Evolutionary conservation across 1,140 invertebrate genomes (phyloP), one percentile per base, ranked within the genome.

Genomic region (Eciton burchellii): DNA sequence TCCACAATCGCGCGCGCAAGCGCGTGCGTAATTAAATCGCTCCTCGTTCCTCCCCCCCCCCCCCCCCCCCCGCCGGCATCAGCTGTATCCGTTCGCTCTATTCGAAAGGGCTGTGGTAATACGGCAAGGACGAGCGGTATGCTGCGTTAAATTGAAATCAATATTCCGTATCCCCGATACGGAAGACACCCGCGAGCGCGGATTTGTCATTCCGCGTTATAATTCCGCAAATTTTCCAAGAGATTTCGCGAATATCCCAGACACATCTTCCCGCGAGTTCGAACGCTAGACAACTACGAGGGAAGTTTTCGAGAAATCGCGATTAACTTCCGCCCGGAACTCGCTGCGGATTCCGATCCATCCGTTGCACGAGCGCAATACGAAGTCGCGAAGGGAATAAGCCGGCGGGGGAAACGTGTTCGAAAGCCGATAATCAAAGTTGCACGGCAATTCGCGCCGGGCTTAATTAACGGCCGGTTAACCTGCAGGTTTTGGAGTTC

Each of bases 341-440:
- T 74, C 47, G 19, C 14, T 21, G 5, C 3, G n/a, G 19, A 49
- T 74, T 60, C 47, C 43, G 43, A 35, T 62, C n/a, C 12, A 41
- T 41, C 35, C 43, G 35, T 56, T 54, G 70, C 70, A 73, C 24
- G 41, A 71, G 26, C 49, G 4, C 19, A 43, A 3, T 3, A 21
- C 14, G 57, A 60, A 59, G 41, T 60, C 41, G 16, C 12, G 24
- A 29, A 29, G 29, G n/a, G 14, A 21, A 24, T 62, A 62, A 62
- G 24, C 3, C 57, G 43, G 41, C 29, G 57, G 62, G 24, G n/a
- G n/a, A 74, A 41, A 19, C 45, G 49, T 24, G 24, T 74, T 74
- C 14, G 57, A 62, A 62, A 74, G 49, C 43, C 43, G 71, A 62
- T 74, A 62, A 74, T 74, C 12, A 74, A 62, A 62, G 71, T 62